Evolutionary conservation across 2,888 invertebrate genomes (phyloP), one percentile per base, ranked within the genome.

Genomic region (Acrobasis suavella): DNA sequence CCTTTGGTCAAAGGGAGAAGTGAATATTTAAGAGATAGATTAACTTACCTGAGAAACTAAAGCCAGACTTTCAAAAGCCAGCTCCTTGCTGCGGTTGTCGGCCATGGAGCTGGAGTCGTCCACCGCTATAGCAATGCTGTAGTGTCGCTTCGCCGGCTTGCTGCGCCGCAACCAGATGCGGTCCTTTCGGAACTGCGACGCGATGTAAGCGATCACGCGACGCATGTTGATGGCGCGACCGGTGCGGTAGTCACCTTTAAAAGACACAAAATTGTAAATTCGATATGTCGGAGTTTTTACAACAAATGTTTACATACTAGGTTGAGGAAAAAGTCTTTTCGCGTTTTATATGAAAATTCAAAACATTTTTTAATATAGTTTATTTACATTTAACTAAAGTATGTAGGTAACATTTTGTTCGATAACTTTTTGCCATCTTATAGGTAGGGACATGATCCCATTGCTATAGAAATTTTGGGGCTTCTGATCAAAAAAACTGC

Each of bases 191-290:
- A 99, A 99, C 86, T 99, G 97, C 66, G 99, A 99, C 16, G 99
- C 99, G 71, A 99, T 98, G 91, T 99, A 99, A 0, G 99, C 98
- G 79, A 99, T 98, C 62, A 99, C 97, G 82, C 94, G 88, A 55
- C 99, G 95, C 99, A 99, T 99, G 89, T 99, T 99, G 60, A 99
- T 96, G 9, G 99, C 94, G 66, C 98, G 96, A 0, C 99, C 99
- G 0, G 98, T 99, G 60, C 98, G 94, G 86, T 97, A 99, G 87
- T 99, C 99, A 17, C 99, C 99, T 89, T 22, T 5, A 32, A 32
- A 32, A 2, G 95, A 0, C 62, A 62, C 17, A 7, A 54, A 2
- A 59, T 22, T 22, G 22, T 22, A 2, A 3, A 22, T 22, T n/a
- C n/a, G n/a, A n/a, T 3, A 22, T 22, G 22, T 22, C 22, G 22